A percentile compares a stretch with the other conserved stretches of the same genome.
Conservation (phyloP, 1,140 invertebrate genomes). For the Stegodyphus mimosarum region DNA sequence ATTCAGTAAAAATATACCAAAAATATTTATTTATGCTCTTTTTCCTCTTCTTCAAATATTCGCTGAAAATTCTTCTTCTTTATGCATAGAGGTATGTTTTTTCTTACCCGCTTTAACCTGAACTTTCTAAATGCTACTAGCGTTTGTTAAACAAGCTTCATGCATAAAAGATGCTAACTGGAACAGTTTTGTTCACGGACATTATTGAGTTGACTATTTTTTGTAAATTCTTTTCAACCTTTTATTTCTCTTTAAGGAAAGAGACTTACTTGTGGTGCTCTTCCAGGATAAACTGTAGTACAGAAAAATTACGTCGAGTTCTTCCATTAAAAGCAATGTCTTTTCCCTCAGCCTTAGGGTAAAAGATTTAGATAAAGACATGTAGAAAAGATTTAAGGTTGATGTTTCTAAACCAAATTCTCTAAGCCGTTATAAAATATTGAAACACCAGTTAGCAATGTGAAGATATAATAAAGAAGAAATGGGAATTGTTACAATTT, state of each 20-base stretch:
- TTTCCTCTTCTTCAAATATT: neutral
- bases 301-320: constrained; percentile 38
- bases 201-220: constrained; percentile 28
- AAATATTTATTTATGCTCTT: constrained; percentile 43
- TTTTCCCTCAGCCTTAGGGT: neutral
- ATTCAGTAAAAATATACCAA: constrained; percentile 28
- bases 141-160: constrained; percentile 54
- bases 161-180: constrained; percentile 51
- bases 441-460: too few species aligned
- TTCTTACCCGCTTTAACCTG: constrained; percentile 8
- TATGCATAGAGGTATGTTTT: constrained; percentile 27
- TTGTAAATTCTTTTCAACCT: too few species aligned
- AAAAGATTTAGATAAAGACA: too few species aligned
- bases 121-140: constrained; percentile 57
- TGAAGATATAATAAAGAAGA: too few species aligned
- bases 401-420: too few species aligned
- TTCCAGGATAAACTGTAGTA: neutral
- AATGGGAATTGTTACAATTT: too few species aligned
- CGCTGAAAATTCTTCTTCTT: neutral
- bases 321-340: constrained; percentile 44
- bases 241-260: too few species aligned
- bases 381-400: too few species aligned
- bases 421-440: too few species aligned
- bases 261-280: too few species aligned
- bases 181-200: constrained; percentile 30